These are phyloP conservation scores for Leptosomus discolor DNA, from an alignment of 2,113 vertebrate species.

Conservation along the genomic window DNA sequence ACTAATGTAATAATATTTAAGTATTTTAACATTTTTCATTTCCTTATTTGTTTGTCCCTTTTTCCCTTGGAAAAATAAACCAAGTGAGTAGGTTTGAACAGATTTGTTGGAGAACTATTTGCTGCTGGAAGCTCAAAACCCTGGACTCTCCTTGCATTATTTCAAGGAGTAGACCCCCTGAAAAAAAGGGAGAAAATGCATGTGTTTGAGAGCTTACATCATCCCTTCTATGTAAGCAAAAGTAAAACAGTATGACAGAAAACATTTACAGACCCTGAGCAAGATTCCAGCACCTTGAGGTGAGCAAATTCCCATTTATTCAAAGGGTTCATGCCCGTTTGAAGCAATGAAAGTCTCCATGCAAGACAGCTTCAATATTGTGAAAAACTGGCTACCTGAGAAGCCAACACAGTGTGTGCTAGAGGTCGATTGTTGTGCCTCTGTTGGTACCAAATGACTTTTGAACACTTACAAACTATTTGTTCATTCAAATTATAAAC, in stretches of 20 bases:
- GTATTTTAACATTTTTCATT: constrained; percentile 13
- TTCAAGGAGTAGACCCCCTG: background rate
- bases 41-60: background rate
- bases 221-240: background rate
- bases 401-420: fast-evolving
- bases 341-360: background rate
- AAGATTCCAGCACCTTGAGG: background rate
- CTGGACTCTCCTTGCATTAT: background rate
- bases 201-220: background rate
- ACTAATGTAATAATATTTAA: constrained; percentile 46
- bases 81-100: background rate
- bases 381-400: background rate
- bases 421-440: background rate
- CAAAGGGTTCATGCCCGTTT: background rate
- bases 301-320: background rate
- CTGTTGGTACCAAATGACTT: background rate
- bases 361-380: background rate
- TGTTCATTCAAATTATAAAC: background rate
- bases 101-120: background rate
- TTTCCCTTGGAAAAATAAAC: constrained; percentile 43
- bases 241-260: background rate
- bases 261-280: background rate
- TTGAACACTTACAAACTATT: background rate
- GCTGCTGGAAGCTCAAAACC: background rate
- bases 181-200: background rate